These are phyloP conservation scores for Hippocampus guttulatus DNA, from an alignment of 2,113 vertebrate genomes.

Conservation along the genomic window DNA sequence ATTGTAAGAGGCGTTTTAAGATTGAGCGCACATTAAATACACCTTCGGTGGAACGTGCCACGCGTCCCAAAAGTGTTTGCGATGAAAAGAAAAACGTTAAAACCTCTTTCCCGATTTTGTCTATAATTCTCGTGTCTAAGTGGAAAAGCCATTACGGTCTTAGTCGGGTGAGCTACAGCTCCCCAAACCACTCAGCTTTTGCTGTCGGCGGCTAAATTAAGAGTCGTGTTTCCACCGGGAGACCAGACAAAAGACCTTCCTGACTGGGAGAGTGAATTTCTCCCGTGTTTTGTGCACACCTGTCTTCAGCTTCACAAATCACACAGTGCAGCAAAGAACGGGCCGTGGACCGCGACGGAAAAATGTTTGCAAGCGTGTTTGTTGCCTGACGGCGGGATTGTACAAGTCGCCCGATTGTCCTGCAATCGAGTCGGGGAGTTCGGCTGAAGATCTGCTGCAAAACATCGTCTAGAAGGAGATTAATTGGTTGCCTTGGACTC, in stretches of 20 bases:
- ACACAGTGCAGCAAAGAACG: conserved; percentile 45
- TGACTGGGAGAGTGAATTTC: conserved; percentile 53
- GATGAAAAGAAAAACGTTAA: conserved; percentile 22
- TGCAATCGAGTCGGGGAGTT: conserved; percentile 31
- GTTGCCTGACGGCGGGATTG: neutral
- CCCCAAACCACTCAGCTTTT: conserved; percentile 30
- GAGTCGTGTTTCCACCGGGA: conserved; percentile 55
- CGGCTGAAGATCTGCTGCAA: conserved; percentile 59
- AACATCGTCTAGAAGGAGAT: conserved; percentile 61
- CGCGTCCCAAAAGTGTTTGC: neutral
- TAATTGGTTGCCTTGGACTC: conserved; percentile 44
- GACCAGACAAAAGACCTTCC: conserved; percentile 40
- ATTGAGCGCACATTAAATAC: neutral
- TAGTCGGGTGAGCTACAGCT: conserved; percentile 51
- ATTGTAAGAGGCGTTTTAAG: neutral
- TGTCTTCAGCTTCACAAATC: conserved; percentile 55
- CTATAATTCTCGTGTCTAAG: conserved; percentile 34
- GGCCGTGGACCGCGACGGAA: conserved; percentile 43
- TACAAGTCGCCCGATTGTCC: conserved; percentile 19
- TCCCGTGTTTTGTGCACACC: conserved; percentile 56
- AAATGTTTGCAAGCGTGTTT: conserved; percentile 12
- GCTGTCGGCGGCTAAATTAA: conserved; percentile 63
- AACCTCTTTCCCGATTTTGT: conserved; percentile 34
- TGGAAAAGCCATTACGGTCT: conserved; percentile 38
- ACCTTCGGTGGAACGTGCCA: neutral